Base-by-base conservation (phyloP, 2,797 vertebrate genomes). In the Gallinago nigripennis region DNA sequence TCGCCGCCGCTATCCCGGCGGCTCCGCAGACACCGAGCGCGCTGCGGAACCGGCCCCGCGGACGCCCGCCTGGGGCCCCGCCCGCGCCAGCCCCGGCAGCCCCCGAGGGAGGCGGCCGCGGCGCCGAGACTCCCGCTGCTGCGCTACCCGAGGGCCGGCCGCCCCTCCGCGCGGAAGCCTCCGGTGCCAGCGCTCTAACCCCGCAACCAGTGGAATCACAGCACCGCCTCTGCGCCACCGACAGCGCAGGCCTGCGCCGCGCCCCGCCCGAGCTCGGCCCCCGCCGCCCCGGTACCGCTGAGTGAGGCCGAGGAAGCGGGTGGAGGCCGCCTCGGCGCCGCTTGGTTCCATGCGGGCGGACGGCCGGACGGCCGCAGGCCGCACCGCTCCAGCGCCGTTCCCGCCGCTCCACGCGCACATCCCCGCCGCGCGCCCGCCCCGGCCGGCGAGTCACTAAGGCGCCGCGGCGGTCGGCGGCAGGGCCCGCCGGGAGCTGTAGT, bases 401-500 rank as follows among this genome's bases (percentile, higher is more conserved):
- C 9, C 23, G 46, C 46, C 51, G 33, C 78, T 41, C 43, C 56
- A 15, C 46, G 73, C 51, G 5, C 43, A 54, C 87, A 94, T 94
- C 64, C 64, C 72, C 83, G 83, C 89, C 61, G 37, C 63, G 18
- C 54, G 12, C 4, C 60, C 56, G 24, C 60, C 54, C 50, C 50
- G 24, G 25, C 48, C 43, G 70, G 23, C 21, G 37, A 58, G 16
- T 70, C 86, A 66, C 75, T 82, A 45, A 37, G 31, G 3, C 16
- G 58, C 33, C 76, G 41, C 77, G 72, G 11, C 35, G 3, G 20
- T 23, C 23, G 13, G 11, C 18, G 64, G 76, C 48, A 30, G 3
- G 5, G 92, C 75, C 68, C 65, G 91, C 82, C 72, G 95, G 95
- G 88, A 94, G 64, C 66, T 82, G 94, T 91, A 96, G 94, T 93